phyloP scores from a whole-genome alignment of 2,113 vertebrate species.

The Microcebus jonahi region DNA sequence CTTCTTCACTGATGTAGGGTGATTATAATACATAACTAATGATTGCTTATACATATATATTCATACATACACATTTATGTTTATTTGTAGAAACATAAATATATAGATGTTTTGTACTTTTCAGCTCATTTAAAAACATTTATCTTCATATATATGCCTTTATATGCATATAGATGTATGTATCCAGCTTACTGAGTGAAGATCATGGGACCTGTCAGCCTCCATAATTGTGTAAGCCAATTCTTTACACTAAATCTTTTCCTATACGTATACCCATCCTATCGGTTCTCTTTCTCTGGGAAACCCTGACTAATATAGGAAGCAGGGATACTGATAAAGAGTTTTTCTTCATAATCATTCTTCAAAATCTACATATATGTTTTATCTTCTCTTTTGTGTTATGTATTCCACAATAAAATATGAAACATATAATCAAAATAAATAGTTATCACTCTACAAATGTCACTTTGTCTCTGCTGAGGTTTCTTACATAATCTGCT shows the following conservation, averaged over 20 bases:
- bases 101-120: not conserved
- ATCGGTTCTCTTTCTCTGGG: not conserved
- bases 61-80: not conserved
- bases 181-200: not conserved
- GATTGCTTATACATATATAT: not conserved
- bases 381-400: not conserved
- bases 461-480: not conserved
- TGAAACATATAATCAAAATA: not conserved
- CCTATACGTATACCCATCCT: not conserved
- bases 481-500: not conserved
- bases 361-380: not conserved
- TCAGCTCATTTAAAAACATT: not conserved
- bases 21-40: not conserved
- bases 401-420: not conserved
- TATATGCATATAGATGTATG: not conserved
- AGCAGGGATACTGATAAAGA: not conserved
- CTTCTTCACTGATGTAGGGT: not conserved
- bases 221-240: not conserved
- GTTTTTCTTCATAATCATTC: not conserved
- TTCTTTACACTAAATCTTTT: not conserved
- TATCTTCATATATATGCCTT: not conserved
- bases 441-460: not conserved
- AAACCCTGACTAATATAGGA: not conserved
- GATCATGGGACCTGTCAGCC: not conserved
- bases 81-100: not conserved